A percentile compares a stretch with the other conserved stretches of the same genome.
Conservation (phyloP, 2,113 vertebrate genomes). For the Megaleporinus macrocephalus region DNA sequence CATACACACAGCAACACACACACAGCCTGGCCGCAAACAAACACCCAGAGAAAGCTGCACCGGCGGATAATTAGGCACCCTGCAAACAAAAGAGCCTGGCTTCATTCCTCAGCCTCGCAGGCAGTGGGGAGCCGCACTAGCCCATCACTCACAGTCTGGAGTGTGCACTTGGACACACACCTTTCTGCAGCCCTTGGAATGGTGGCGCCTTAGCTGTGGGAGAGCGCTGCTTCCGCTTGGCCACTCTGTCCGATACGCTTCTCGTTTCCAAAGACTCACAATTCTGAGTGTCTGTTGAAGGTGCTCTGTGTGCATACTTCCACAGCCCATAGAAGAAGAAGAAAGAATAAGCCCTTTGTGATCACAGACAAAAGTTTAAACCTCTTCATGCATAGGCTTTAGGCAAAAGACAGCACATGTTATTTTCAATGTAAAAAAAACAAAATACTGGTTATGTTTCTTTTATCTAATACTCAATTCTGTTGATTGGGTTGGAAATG, state of each 20-base stretch:
- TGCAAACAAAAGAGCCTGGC: constrained; percentile 52
- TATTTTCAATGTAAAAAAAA: not conserved
- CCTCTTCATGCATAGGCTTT: not conserved
- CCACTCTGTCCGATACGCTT: constrained; percentile 32
- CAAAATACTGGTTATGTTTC: not conserved
- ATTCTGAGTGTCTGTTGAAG: not conserved
- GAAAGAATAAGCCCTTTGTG: not conserved
- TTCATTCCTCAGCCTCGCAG: constrained; percentile 45
- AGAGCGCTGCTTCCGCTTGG: not conserved
- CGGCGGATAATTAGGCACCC: constrained; percentile 61
- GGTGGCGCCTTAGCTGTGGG: constrained; percentile 18
- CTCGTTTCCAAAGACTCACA: not conserved
- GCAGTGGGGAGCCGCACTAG: constrained; percentile 47
- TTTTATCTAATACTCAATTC: too few relatives aligned
- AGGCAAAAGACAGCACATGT: not conserved
- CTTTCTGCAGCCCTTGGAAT: constrained; percentile 25
- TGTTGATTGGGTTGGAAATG: too few relatives aligned
- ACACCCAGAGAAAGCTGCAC: constrained; percentile 48
- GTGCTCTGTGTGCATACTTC: not conserved
- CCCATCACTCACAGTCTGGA: constrained; percentile 47
- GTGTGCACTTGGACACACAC: constrained; percentile 43
- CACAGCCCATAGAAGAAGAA: not conserved
- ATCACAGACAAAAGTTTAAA: not conserved
- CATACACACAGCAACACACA: constrained; percentile 44
- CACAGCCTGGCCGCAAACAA: constrained; percentile 42